Evolutionary conservation across 2,113 vertebrate genomes (phyloP).

Genomic region (Chaenocephalus aceratus): DNA sequence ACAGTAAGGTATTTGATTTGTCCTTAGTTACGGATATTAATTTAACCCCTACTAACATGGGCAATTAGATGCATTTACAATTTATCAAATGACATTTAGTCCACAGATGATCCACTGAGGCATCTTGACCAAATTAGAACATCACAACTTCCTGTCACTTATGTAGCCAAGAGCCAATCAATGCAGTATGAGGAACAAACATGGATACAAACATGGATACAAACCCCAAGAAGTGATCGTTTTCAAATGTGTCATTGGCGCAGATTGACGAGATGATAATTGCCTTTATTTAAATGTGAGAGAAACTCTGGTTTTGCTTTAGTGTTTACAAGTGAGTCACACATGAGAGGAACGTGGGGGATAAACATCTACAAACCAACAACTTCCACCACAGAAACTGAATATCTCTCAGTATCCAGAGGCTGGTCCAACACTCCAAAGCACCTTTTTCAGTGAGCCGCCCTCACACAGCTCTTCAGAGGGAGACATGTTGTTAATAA

Average conservation of each 20-base stretch:
- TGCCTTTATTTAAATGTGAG: conserved; percentile 54
- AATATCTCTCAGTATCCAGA: conserved; percentile 53
- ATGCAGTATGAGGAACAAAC: background rate
- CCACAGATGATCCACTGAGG: conserved; percentile 9
- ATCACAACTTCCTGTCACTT: conserved; percentile 36
- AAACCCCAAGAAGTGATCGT: conserved; percentile 17
- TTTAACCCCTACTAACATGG: conserved; percentile 9
- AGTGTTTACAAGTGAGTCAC: conserved; percentile 46
- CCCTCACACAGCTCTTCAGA: conserved; percentile 75
- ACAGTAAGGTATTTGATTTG: conserved; percentile 14
- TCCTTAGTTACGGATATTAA: background rate
- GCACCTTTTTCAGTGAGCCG: conserved; percentile 66
- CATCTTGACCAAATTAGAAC: conserved; percentile 24
- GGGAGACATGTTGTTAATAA: conserved; percentile 83
- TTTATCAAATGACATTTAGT: conserved; percentile 23
- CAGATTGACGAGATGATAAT: conserved; percentile 44
- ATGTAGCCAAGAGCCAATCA: conserved; percentile 39
- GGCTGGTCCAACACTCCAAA: conserved; percentile 56
- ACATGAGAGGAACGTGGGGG: conserved; percentile 20
- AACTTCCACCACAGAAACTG: conserved; percentile 27
- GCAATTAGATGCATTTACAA: conserved; percentile 28
- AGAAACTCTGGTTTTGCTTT: conserved; percentile 38
- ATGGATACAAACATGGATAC: background rate
- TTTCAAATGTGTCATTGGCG: conserved; percentile 43
- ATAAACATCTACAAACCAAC: conserved; percentile 36